Base-by-base conservation (phyloP, 2,797 vertebrate genomes). In the Gila robusta region DNA sequence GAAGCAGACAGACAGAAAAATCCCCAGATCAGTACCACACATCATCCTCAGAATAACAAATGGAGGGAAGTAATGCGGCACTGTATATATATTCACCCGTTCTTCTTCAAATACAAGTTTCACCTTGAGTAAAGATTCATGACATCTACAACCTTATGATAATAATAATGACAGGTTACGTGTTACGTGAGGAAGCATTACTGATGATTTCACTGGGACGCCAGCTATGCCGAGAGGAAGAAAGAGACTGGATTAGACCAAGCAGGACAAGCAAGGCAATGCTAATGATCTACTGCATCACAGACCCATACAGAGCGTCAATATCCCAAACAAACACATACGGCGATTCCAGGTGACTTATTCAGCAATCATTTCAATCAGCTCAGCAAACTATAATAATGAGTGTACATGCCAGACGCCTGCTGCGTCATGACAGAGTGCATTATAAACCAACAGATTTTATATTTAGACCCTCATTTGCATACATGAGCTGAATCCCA, bases 1-100 rank as follows among this genome's bases (percentile, higher is more conserved):
- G 83, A 54, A 84, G 64, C 73, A 84, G 73, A 84, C 72, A 78
- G 49, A 52, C 73, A 78, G 82, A 69, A 78, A 69, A 76, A 83
- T 83, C 64, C 47, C 64, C 16, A 56, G 64, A 84, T 78, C 71
- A 62, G 52, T 59, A 62, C 54, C 37, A n/a, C 54, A 49, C 39
- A 64, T 62, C 82, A 56, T 78, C 83, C 64, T 56, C 62, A 21
- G 73, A 69, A 84, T 70, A 77, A 78, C 83, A 54, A 83, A 76
- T 8, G 21, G 71, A 77, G 16, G 37, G 23, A 37, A 32, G 81
- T 41, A 83, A 77, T 47, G 26, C 39, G 9, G 56, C 56, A 35
- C 52, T 49, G 44, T 28, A 69, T 16, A 54, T 21, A 54, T 67
- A 21, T 84, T 28, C 62, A 52, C 28, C 17, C 6, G 4, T 35